phyloP scores from a whole-genome alignment of 2,113 vertebrate genomes.

The Alces alces region DNA sequence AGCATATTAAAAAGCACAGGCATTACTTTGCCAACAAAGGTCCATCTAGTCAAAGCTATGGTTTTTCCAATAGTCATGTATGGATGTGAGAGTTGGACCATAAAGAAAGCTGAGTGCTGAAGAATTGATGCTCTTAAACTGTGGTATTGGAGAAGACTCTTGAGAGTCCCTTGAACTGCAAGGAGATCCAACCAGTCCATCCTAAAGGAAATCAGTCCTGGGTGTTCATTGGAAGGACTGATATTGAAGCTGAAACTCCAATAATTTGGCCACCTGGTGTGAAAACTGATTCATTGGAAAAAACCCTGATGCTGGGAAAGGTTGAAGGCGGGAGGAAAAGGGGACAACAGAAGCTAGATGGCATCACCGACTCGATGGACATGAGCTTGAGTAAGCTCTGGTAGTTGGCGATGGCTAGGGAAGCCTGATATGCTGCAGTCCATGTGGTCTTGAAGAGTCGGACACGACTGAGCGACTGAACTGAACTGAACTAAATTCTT shows the following conservation, averaged over 20 bases:
- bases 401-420: not conserved
- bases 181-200: not conserved
- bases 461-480: fast-evolving
- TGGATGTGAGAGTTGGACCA: not conserved
- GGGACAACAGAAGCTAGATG: not conserved
- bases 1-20: not conserved
- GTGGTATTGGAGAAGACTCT: not conserved
- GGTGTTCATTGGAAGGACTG: not conserved
- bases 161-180: not conserved
- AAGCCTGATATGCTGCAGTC: not conserved
- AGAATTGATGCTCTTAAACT: not conserved
- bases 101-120: fast-evolving
- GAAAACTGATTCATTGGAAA: not conserved
- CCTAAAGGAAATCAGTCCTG: not conserved
- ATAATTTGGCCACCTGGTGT: not conserved
- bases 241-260: not conserved
- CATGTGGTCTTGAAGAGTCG: fast-evolving
- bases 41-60: not conserved
- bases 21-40: not conserved
- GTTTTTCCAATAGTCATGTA: not conserved
- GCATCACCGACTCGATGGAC: not conserved
- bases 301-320: not conserved
- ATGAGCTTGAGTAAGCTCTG: not conserved
- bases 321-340: not conserved
- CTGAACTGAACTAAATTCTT: not conserved